Conservation (phyloP, 2,888 invertebrate genomes). For the Dynastes tityus region DNA sequence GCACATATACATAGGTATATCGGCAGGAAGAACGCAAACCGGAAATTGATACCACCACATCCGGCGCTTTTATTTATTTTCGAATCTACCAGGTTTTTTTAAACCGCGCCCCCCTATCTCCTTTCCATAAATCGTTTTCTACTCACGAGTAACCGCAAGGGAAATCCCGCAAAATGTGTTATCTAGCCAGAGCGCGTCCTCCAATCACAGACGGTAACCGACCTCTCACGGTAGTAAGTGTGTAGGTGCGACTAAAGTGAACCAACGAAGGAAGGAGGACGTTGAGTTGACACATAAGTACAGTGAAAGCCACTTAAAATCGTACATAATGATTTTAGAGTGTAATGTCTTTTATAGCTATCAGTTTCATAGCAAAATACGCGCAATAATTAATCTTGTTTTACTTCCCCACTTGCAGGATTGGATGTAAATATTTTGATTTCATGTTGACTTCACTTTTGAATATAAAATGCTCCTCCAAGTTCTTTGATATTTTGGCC, state of each 20-base stretch:
- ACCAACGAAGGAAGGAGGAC: background rate
- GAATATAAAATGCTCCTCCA: no score
- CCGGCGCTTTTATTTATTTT: slow-evolving; percentile 28
- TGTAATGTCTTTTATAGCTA: no score
- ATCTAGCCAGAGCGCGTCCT: slow-evolving; percentile 20
- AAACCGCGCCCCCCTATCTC: slow-evolving; percentile 28
- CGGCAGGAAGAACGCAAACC: background rate
- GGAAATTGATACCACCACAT: slow-evolving; percentile 9
- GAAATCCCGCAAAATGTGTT: slow-evolving; percentile 33
- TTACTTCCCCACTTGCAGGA: no score
- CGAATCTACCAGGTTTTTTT: slow-evolving; percentile 28
- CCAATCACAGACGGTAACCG: slow-evolving; percentile 31
- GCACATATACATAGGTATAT: background rate
- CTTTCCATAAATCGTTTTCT: slow-evolving; percentile 34
- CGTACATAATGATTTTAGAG: no score
- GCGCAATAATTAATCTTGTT: no score
- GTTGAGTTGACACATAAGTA: background rate
- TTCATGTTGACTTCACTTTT: no score
- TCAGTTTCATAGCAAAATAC: no score
- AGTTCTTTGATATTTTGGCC: no score
- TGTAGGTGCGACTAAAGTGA: background rate
- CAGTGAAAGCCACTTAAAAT: no score
- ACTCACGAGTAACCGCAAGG: slow-evolving; percentile 6
- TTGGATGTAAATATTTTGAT: no score
- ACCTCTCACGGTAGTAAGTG: background rate